These are phyloP conservation scores for Leptonema lineaticorne DNA, from an alignment of 1,140 invertebrate species.

Conservation along the genomic window DNA sequence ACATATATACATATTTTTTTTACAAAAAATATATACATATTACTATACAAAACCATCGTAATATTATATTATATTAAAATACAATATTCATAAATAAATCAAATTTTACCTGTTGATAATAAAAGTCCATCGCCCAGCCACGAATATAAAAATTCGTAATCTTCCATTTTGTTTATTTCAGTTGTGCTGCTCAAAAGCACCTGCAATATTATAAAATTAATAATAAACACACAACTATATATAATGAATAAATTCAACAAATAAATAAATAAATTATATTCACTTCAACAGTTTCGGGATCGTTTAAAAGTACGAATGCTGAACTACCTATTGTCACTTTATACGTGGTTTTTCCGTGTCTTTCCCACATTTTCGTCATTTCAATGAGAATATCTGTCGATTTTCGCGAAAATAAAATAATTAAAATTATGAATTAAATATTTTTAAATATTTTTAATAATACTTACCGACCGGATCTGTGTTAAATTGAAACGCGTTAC, in stretches of 20 bases:
- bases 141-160: constrained; percentile 42
- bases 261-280: background rate
- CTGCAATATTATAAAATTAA: constrained; percentile 16
- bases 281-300: constrained; percentile 34
- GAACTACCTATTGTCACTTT: constrained; percentile 20
- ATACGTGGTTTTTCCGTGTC: constrained; percentile 12
- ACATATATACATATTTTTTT: too few species aligned
- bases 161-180: constrained; percentile 40
- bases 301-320: constrained; percentile 7
- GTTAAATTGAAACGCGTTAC: constrained; percentile 32
- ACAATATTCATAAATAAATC: background rate
- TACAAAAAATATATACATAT: background rate
- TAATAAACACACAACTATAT: too few species aligned
- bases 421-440: background rate
- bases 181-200: constrained; percentile 29
- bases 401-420: background rate
- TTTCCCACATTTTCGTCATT: constrained; percentile 21
- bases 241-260: background rate
- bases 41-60: background rate
- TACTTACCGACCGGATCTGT: constrained; percentile 29
- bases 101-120: constrained; percentile 29
- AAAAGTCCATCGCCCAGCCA: constrained; percentile 41
- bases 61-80: too few species aligned
- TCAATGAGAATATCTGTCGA: constrained; percentile 24
- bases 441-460: background rate